Base-by-base conservation (phyloP, 2,888 invertebrate genomes). In the Phytoseiulus persimilis region DNA sequence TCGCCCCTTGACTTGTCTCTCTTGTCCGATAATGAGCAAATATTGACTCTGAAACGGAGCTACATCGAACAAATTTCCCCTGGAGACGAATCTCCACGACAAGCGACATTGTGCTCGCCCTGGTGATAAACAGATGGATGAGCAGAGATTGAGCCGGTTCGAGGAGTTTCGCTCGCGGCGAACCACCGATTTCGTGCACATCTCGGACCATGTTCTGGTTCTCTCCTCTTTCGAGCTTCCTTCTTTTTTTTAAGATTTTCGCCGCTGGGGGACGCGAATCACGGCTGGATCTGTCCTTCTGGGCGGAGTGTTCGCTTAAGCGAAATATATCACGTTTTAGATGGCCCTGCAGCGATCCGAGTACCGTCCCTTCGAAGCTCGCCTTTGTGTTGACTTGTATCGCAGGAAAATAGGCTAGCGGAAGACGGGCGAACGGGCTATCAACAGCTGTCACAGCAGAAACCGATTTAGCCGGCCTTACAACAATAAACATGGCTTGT, bases 21-120 rank as follows among this genome's bases (percentile, higher is more conserved):
- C 65, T 65, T 65, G 65, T 65, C 65, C 65, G 65, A 65, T 65
- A 65, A 65, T 65, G 65, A 65, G 65, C 65, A 65, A 65, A 65
- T 65, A 65, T 65, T 65, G 65, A 65, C 65, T 65, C 65, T 65
- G 65, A 65, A 65, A 65, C 65, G 65, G 65, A 65, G 65, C 65
- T 65, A 65, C 65, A 65, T 65, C 65, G 65, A 28, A 65, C 65
- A 65, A 65, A 65, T 65, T 65, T 65, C 18, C 65, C 65, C 65
- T 65, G 11, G 14, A 28, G 65, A 65, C 28, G 65, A 65, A 28
- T 65, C 65, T 14, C 18, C 14, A 14, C 23, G 65, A 65, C 28
- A 23, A 65, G 65, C 65, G 65, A 65, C 65, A 65, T 65, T 28
- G 65, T 23, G 9, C 65, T 65, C 65, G 65, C 18, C 9, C 65